Conservation (phyloP, 2,797 vertebrate species). For the Oryzias dopingdopingensis region DNA sequence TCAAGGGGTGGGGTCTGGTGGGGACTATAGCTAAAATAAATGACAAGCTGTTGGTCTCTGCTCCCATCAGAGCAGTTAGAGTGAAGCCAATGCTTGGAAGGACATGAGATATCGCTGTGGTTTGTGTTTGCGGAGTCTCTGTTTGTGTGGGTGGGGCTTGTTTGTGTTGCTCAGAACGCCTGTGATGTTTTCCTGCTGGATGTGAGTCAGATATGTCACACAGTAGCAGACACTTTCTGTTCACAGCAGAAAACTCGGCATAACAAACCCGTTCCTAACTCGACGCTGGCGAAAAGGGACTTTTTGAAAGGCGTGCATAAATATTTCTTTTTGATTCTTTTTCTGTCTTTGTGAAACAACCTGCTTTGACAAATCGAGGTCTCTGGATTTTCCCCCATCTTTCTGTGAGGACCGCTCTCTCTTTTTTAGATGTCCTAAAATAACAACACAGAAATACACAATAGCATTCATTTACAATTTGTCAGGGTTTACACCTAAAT, state of each 20-base stretch:
- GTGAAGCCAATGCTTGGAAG: constrained; percentile 24
- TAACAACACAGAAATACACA: too few species aligned
- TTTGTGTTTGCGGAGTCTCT: constrained; percentile 31
- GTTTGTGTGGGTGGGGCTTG: neutral
- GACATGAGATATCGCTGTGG: constrained; percentile 22
- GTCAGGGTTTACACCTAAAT: too few species aligned
- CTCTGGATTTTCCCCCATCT: constrained; percentile 3
- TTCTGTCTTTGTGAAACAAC: constrained; percentile 17
- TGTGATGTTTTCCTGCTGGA: constrained; percentile 42
- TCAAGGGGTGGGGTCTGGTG: constrained; percentile 10
- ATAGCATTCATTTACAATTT: too few species aligned
- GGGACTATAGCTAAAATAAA: constrained; percentile 11
- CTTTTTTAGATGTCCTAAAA: too few species aligned
- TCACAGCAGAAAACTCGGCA: constrained; percentile 14
- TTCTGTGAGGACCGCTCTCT: too few species aligned
- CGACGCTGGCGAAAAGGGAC: neutral
- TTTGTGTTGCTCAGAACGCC: constrained; percentile 28
- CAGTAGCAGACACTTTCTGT: constrained; percentile 22
- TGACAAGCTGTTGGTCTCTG: constrained; percentile 28
- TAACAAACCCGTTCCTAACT: constrained; percentile 18
- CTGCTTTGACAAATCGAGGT: constrained; percentile 21
- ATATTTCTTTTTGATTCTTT: constrained; percentile 50
- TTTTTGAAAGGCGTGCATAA: constrained; percentile 35
- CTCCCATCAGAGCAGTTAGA: constrained; percentile 38
- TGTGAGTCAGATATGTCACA: constrained; percentile 22